Base-by-base conservation (phyloP, 2,797 vertebrate genomes). In the Parauchenoglanis ngamensis region DNA sequence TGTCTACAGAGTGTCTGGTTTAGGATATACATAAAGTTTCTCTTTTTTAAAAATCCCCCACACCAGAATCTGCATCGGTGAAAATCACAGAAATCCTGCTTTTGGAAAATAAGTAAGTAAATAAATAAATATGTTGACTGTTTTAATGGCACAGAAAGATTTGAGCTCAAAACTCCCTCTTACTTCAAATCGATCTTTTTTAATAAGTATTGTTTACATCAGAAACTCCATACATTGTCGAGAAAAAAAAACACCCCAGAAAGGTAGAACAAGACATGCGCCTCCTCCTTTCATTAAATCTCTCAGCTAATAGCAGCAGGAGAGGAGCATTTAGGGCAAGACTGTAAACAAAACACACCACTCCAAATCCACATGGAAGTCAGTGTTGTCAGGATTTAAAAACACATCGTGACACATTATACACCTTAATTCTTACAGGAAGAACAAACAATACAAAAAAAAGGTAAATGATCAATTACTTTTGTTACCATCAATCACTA, bases 221-320 rank as follows among this genome's bases (percentile, higher is more conserved):
- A 96, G 96, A 98, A 98, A 97, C 96, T 96, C 95, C 96, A 96
- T 97, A 97, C 97, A 97, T 95, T 92, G 95, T 96, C 93, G 92
- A 96, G 96, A 17, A 96, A 97, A 96, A 56, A 78, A 35, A 10
- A 49, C 49, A 49, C 40, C 40, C 40, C 96, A 96, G 96, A 97
- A 87, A 97, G 95, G 97, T 97, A 97, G 94, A 92, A 89, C 92
- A 96, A 94, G 94, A 92, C 97, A 97, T 98, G 97, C 97, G 96
- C 95, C 95, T 96, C 96, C 95, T 95, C 93, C 96, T 96, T 95
- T 95, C 94, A 89, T 94, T 93, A 92, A 84, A 78, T 85, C 79
- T 88, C 83, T 87, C 84, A 49, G 80, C 68, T 49, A 49, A 86
- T 87, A 89, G 88, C 89, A 89, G 88, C 88, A 87, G 85, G 79